These are phyloP conservation scores for Neolamprologus caudopunctatus DNA, from an alignment of 2,113 vertebrate genomes.

Conservation along the genomic window DNA sequence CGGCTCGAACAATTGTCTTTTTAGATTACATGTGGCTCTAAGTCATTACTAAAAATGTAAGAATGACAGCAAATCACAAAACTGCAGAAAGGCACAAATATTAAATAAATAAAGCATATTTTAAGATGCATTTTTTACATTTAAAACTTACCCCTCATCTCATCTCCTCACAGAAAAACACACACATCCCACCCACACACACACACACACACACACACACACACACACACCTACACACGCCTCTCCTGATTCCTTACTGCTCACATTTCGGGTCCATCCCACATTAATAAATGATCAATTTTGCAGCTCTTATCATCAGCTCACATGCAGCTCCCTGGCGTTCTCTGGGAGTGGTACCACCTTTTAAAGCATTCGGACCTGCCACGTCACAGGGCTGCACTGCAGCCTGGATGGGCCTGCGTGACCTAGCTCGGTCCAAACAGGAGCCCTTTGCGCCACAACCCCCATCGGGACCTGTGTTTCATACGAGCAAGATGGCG, in stretches of 20 bases:
- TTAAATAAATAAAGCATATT: not conserved
- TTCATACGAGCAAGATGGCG: not conserved
- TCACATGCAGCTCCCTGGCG: constrained; percentile 6
- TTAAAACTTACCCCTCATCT: constrained; percentile 1
- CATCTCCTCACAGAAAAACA: not conserved
- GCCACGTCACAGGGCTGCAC: constrained; percentile 59
- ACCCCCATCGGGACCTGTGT: not conserved
- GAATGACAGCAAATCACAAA: not conserved
- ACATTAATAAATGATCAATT: constrained; percentile 10
- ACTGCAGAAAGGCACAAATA: not conserved
- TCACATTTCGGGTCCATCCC: constrained; percentile 7
- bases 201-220: not conserved
- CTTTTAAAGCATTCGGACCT: constrained; percentile 63
- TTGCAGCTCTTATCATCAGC: constrained; percentile 12
- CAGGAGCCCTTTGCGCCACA: not conserved
- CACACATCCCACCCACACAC: not conserved
- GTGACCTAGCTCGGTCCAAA: constrained; percentile 48
- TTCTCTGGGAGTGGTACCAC: constrained; percentile 38
- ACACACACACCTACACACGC: not conserved
- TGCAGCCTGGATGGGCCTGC: constrained; percentile 44
- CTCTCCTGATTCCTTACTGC: not conserved
- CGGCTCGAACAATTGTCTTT: not conserved
- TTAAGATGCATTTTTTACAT: not conserved
- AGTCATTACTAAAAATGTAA: not conserved
- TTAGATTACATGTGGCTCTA: accelerated